Base-by-base conservation (phyloP, 2,888 invertebrate species). In the Odontocolon sp. region DNA sequence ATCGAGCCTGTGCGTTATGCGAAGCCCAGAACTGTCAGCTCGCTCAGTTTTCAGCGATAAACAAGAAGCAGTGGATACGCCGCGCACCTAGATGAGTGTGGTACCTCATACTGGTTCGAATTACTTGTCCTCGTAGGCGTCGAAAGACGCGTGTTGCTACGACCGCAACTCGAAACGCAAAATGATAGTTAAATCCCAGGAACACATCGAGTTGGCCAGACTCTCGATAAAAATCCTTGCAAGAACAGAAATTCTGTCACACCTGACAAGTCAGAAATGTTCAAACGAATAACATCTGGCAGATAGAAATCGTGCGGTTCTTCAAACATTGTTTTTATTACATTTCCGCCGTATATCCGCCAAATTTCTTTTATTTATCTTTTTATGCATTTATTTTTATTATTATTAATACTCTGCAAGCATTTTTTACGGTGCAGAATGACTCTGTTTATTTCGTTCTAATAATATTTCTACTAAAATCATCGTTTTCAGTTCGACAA, bases 11-110 rank as follows among this genome's bases (percentile, higher is more conserved):
- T 47, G 47, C 64, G 73, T 76, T 71, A 70, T 40, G 63, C 47
- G 47, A 26, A 14, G 26, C 33, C 57, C 52, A 64, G 38, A 28
- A 26, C 54, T 28, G 63, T 14, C 61, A 21, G 26, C 40, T 14
- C 33, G 61, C 64, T 61, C 26, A 56, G 50, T 38, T 42, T 45
- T 56, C 70, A 66, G 68, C 54, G 57, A 71, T 69, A 69, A 79
- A 76, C 76, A 61, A 63, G 67, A 70, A 70, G 79, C 67, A 79
- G 79, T 64, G 59, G 64, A 81, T 81, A 79, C 54, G 11, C 3
- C 45, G 6, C 1, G 72, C 63, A 66, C 54, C 54, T 54, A 23
- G 52, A 31, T 21, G 56, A 68, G 45, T 54, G 33, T 59, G 42
- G 28, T 33, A 36, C 42, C 50, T 38, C 45, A 21, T n/a, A n/a